These are phyloP conservation scores for Prosapia bicincta DNA, from an alignment of 2,888 invertebrate species.

Conservation along the genomic window DNA sequence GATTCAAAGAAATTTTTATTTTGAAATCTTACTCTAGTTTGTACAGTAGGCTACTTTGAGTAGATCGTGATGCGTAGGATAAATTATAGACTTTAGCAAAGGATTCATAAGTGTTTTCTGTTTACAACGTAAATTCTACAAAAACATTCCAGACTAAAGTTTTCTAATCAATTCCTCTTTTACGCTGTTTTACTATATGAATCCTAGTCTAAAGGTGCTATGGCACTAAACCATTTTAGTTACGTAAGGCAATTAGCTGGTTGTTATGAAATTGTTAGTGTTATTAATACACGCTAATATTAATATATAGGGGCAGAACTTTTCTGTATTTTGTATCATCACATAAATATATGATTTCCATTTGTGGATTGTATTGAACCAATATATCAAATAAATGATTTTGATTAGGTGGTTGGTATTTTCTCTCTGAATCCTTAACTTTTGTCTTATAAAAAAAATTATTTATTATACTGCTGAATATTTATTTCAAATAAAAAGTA, in stretches of 20 bases:
- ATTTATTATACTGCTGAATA: no score
- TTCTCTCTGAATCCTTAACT: no score
- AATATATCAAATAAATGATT: conserved; percentile 35
- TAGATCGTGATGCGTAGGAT: conserved; percentile 10
- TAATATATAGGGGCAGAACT: conserved; percentile 25
- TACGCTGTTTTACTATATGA: neutral
- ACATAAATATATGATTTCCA: conserved; percentile 32
- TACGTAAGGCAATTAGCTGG: conserved; percentile 4
- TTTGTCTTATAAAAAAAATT: no score
- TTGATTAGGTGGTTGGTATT: conserved; percentile 27
- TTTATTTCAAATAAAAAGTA: no score
- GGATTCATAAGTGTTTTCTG: neutral
- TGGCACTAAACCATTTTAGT: conserved; percentile 3
- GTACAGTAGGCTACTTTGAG: conserved; percentile 20
- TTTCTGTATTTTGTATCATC: conserved; percentile 31
- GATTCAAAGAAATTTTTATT: conserved; percentile 10
- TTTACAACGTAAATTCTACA: neutral
- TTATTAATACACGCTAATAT: conserved; percentile 24
- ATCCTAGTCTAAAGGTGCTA: conserved; percentile 2
- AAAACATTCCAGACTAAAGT: neutral
- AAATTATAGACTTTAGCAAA: neutral
- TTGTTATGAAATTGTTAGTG: conserved; percentile 14
- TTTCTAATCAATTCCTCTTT: neutral
- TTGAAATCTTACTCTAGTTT: conserved; percentile 18
- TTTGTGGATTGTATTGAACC: conserved; percentile 38